phyloP scores from a whole-genome alignment of 2,797 vertebrate species.

The Clarias platycephalus region DNA sequence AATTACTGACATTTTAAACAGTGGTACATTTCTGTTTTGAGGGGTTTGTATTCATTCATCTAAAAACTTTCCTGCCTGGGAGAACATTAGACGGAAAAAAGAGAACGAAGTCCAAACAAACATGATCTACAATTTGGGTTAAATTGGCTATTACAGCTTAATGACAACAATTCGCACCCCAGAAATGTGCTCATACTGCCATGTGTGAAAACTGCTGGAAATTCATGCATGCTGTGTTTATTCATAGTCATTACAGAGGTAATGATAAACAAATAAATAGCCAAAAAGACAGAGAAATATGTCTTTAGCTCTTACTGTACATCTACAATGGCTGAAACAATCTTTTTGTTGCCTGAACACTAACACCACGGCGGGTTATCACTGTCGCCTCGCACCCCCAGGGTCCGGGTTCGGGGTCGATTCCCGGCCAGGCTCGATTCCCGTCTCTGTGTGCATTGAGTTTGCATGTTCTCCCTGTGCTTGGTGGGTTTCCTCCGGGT shows the following conservation, averaged over 20 bases:
- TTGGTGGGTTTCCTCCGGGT: too few species aligned
- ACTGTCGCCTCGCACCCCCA: too few species aligned
- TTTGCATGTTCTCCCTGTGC: too few species aligned
- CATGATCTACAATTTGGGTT: background rate
- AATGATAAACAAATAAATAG: background rate
- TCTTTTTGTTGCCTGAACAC: background rate
- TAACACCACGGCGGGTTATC: too few species aligned
- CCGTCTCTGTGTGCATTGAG: too few species aligned
- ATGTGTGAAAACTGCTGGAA: background rate
- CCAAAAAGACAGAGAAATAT: background rate
- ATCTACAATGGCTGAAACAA: background rate
- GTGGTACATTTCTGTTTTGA: background rate
- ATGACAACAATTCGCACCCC: conserved; percentile 1
- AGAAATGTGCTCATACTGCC: background rate
- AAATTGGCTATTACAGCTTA: background rate
- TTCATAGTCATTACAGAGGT: background rate
- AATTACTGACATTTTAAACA: background rate
- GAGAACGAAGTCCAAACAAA: background rate
- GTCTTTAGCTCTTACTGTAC: background rate
- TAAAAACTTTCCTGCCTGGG: background rate
- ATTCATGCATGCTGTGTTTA: background rate
- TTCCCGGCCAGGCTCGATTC: too few species aligned
- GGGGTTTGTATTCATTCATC: too few species aligned
- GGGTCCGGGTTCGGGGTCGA: too few species aligned
- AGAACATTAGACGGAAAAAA: background rate